Evolutionary conservation across 2,797 vertebrate species (phyloP).

Genomic region (Poeciliopsis paucimaculata): DNA sequence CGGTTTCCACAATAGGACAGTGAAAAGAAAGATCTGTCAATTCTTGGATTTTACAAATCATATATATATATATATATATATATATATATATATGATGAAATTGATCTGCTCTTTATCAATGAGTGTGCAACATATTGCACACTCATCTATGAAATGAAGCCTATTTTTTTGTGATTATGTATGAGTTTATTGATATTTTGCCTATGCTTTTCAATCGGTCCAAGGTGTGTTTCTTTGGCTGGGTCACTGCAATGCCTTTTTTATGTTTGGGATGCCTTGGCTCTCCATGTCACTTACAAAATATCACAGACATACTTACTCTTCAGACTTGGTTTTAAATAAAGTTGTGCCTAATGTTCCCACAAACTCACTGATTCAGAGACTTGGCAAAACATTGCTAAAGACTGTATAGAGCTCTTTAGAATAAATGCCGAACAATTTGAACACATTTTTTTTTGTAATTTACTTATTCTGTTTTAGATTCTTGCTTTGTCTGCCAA

Average conservation of each 20-base stretch:
- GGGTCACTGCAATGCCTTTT: neutral
- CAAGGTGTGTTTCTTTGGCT: neutral
- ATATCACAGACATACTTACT: neutral
- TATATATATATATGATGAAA: neutral
- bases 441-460: neutral
- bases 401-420: neutral
- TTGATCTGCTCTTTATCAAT: neutral
- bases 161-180: neutral
- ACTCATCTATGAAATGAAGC: neutral
- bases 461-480: neutral
- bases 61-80: too few relatives aligned
- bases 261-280: neutral
- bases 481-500: neutral
- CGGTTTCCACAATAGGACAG: neutral
- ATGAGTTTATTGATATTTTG: too few relatives aligned
- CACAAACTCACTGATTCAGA: neutral
- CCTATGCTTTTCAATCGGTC: neutral
- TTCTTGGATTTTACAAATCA: neutral
- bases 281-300: neutral
- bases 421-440: neutral
- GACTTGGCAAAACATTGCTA: neutral
- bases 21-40: neutral
- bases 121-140: neutral
- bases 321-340: neutral
- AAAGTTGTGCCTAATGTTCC: neutral